Percentiles rank a stretch among this genome's conserved stretches.
Conservation (phyloP, 2,888 invertebrate genomes). For the Tipula lateralis region DNA sequence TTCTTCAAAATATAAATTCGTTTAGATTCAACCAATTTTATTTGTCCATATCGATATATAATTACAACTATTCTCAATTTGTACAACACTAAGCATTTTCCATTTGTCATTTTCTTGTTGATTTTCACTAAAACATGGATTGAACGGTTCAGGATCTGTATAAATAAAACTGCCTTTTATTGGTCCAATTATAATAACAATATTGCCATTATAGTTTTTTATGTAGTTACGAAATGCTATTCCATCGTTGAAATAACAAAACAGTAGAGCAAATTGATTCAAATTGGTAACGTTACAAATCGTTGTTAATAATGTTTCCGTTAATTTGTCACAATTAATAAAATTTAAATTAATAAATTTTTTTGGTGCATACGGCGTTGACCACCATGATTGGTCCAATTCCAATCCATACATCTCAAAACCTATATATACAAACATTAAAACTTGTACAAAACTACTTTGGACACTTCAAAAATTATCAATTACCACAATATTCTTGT, state of each 20-base stretch:
- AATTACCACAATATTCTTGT: slow-evolving; percentile 57
- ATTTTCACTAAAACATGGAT: slow-evolving; percentile 50
- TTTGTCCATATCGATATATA: slow-evolving; percentile 59
- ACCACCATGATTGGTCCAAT: slow-evolving; percentile 78
- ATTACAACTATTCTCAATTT: slow-evolving; percentile 60
- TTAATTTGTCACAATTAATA: slow-evolving; percentile 46
- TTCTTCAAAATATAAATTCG: too few species aligned
- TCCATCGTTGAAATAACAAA: slow-evolving; percentile 77
- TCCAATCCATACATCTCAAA: slow-evolving; percentile 65
- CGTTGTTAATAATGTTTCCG: slow-evolving; percentile 44
- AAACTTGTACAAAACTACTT: too few species aligned
- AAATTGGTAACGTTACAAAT: slow-evolving; percentile 27
- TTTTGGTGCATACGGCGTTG: slow-evolving; percentile 66
- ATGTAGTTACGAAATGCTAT: slow-evolving; percentile 65
- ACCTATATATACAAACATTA: slow-evolving; percentile 52
- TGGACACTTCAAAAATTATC: not conserved
- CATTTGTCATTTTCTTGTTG: slow-evolving; percentile 55
- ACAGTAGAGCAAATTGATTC: slow-evolving; percentile 56
- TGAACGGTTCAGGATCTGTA: slow-evolving; percentile 68
- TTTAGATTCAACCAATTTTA: slow-evolving; percentile 27
- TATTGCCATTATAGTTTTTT: slow-evolving; percentile 56
- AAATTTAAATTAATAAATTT: slow-evolving; percentile 63
- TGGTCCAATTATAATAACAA: slow-evolving; percentile 72
- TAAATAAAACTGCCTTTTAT: slow-evolving; percentile 55
- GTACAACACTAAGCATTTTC: slow-evolving; percentile 54